Evolutionary conservation across 2,888 invertebrate genomes (phyloP).

Genomic region (Dicyrtomina minuta): DNA sequence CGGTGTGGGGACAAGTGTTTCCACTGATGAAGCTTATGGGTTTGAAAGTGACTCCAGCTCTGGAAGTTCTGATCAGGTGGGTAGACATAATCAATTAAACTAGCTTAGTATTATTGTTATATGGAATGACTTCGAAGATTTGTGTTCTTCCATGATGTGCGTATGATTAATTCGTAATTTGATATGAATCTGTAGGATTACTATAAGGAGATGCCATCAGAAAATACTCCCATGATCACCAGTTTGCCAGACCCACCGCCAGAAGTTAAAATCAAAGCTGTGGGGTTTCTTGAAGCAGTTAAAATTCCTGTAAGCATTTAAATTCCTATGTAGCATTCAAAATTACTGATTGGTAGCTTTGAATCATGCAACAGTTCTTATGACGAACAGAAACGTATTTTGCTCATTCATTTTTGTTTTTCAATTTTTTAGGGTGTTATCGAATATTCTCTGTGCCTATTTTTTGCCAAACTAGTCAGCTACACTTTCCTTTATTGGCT

Average conservation of each 20-base stretch:
- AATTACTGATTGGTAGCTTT: not conserved
- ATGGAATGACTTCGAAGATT: no score
- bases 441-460: conserved; percentile 88
- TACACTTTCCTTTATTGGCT: conserved; percentile 98
- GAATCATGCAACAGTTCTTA: not conserved
- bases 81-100: no score
- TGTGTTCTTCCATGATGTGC: no score
- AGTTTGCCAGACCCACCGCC: conserved; percentile 22
- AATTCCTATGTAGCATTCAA: no score
- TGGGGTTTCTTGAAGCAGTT: conserved; percentile 75
- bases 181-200: conserved; percentile 16
- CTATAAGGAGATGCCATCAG: conserved; percentile 33
- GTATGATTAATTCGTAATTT: not conserved
- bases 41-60: conserved; percentile 30
- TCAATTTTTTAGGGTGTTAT: conserved; percentile 69
- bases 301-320: conserved; percentile 75
- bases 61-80: conserved; percentile 17
- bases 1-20: conserved; percentile 34
- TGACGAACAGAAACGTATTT: no score
- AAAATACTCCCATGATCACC: conserved; percentile 54
- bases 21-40: conserved; percentile 29
- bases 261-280: conserved; percentile 60
- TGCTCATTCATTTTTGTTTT: no score
- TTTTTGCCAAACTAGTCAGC: conserved; percentile 94
- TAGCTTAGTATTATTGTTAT: no score